phyloP scores from a whole-genome alignment of 1,140 invertebrate species.

The Trichogramma pretiosum region DNA sequence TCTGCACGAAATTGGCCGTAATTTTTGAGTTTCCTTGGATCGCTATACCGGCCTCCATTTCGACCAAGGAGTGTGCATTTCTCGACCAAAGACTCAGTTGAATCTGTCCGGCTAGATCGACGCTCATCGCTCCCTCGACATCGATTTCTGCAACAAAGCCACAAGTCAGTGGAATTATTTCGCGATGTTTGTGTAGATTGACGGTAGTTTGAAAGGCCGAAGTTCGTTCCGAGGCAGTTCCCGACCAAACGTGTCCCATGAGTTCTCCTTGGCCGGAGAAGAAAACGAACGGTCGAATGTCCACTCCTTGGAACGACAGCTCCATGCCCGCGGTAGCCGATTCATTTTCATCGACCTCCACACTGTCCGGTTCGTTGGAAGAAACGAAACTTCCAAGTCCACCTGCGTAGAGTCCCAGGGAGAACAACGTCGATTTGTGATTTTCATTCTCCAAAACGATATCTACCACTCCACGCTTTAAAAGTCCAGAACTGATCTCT shows the following conservation, averaged over 20 bases:
- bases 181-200: constrained; percentile 64
- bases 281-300: constrained; percentile 74
- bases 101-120: constrained; percentile 78
- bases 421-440: constrained; percentile 47
- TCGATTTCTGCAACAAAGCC: constrained; percentile 66
- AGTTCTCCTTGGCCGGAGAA: constrained; percentile 76
- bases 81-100: constrained; percentile 79
- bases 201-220: constrained; percentile 70
- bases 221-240: constrained; percentile 70
- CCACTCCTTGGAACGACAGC: constrained; percentile 65
- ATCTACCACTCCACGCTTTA: constrained; percentile 69
- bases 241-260: constrained; percentile 84
- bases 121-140: constrained; percentile 63
- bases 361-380: constrained; percentile 43
- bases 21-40: constrained; percentile 59
- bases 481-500: constrained; percentile 62
- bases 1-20: constrained; percentile 59
- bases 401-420: constrained; percentile 69
- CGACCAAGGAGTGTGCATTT: constrained; percentile 74
- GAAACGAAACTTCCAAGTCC: constrained; percentile 63
- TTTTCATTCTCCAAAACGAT: constrained; percentile 53
- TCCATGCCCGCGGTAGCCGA: constrained; percentile 76
- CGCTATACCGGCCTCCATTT: constrained; percentile 62
- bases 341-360: constrained; percentile 44
- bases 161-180: constrained; percentile 60